Evolutionary conservation across 2,797 vertebrate genomes (phyloP).

Genomic region (Huso huso): DNA sequence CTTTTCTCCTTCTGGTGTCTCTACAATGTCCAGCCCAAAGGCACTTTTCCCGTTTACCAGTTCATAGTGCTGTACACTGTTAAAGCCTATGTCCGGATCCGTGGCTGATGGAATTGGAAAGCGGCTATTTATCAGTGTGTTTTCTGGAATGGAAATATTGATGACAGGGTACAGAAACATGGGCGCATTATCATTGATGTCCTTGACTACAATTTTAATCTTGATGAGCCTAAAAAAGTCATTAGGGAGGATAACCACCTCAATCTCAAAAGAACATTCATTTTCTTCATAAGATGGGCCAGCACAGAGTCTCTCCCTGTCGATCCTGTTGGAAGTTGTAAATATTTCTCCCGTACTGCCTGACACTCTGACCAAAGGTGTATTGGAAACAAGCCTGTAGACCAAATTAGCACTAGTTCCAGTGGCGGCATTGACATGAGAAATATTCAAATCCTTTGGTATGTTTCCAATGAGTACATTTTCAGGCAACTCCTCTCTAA

Average conservation of each 20-base stretch:
- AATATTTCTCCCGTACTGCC: conserved; percentile 95
- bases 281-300: conserved; percentile 88
- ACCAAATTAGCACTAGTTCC: conserved; percentile 89
- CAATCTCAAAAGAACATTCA: conserved; percentile 97
- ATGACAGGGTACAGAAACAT: conserved; percentile 98
- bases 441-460: conserved; percentile 99
- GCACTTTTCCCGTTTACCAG: conserved; percentile 92
- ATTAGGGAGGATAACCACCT: conserved; percentile 97
- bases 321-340: conserved; percentile 92
- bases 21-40: conserved; percentile 96
- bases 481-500: conserved; percentile 96
- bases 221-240: conserved; percentile 98
- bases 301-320: conserved; percentile 94
- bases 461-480: conserved; percentile 98
- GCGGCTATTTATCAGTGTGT: conserved; percentile 96
- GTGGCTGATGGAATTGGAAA: conserved; percentile 96
- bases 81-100: conserved; percentile 95
- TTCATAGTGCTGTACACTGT: conserved; percentile 94
- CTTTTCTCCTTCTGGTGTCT: conserved; percentile 97
- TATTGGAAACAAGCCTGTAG: conserved; percentile 95
- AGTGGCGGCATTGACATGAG: conserved; percentile 88
- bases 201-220: conserved; percentile 96
- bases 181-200: conserved; percentile 97
- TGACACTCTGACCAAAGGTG: conserved; percentile 90
- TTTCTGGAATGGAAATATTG: conserved; percentile 98